A percentile compares a stretch with the other conserved stretches of the same genome.
phyloP scores from a whole-genome alignment of 2,797 vertebrate genomes.

The Myotis findleyi region DNA sequence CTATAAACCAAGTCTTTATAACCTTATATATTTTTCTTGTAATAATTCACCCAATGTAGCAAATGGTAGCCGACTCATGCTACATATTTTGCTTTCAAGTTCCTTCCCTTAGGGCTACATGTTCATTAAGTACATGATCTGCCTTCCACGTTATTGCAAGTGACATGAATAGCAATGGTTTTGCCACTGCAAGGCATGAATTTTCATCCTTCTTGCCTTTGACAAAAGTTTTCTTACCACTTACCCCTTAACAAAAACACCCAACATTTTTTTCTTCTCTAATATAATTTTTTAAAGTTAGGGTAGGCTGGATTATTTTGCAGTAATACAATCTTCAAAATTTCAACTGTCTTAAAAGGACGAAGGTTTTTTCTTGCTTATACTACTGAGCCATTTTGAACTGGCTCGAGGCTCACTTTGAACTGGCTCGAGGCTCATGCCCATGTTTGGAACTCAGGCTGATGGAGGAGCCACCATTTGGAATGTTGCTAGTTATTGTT shows the following conservation, averaged over 20 bases:
- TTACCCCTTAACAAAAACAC: background rate
- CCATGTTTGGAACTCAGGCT: background rate
- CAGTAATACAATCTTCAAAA: background rate
- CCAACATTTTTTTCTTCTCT: background rate
- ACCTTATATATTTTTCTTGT: conserved; percentile 37
- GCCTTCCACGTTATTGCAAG: background rate
- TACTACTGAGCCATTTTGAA: background rate
- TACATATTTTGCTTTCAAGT: background rate
- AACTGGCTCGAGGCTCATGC: background rate
- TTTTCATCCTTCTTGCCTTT: background rate
- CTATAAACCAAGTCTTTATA: background rate
- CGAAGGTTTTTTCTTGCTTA: background rate
- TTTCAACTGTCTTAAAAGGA: background rate
- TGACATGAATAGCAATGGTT: background rate
- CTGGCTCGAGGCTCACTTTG: background rate
- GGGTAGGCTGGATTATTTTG: background rate
- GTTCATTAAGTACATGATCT: background rate
- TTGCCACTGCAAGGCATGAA: background rate
- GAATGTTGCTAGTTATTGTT: background rate
- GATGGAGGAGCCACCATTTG: background rate
- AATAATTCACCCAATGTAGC: background rate
- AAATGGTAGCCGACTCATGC: background rate
- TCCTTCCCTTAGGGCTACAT: background rate
- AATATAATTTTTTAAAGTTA: background rate
- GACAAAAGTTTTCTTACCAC: background rate